phyloP scores from a whole-genome alignment of 64 coral and sea anemone genomes.

The Pachyseris speciosa region DNA sequence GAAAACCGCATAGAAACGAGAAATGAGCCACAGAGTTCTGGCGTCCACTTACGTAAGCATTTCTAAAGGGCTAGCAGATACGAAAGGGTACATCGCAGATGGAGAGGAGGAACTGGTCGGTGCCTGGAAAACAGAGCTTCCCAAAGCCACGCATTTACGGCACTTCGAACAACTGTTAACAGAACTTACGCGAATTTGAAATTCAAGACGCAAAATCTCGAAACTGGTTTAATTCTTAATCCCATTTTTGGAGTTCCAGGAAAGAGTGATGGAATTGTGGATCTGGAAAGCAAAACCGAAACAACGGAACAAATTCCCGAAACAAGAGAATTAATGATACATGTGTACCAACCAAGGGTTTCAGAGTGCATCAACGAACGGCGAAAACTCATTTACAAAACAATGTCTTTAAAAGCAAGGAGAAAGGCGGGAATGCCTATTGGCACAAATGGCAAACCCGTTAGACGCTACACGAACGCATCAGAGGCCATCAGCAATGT shows the following conservation, averaged over 20 bases:
- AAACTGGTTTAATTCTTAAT: constrained; percentile 9
- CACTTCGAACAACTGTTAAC: constrained; percentile 39
- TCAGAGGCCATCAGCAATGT: constrained; percentile 50
- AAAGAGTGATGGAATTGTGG: constrained; percentile 8
- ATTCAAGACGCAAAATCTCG: background rate
- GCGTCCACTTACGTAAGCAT: constrained; percentile 18
- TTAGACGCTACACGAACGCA: constrained; percentile 21
- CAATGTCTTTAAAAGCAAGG: constrained; percentile 38
- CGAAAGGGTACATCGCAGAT: constrained; percentile 23
- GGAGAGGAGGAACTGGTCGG: background rate
- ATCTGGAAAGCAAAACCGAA: constrained; percentile 22
- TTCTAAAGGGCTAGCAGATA: background rate
- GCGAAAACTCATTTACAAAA: constrained; percentile 20
- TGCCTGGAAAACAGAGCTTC: constrained; percentile 16
- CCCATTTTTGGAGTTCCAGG: background rate
- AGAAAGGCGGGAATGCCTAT: constrained; percentile 16
- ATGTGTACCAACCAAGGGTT: background rate
- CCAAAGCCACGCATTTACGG: constrained; percentile 14
- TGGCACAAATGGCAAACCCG: constrained; percentile 4
- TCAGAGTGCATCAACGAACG: constrained; percentile 38
- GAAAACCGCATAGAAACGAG: too few relatives aligned
- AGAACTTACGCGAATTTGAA: background rate
- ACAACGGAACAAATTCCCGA: background rate
- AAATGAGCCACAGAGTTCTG: constrained; percentile 26
- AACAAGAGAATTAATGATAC: background rate